Evolutionary conservation across 2,797 vertebrate genomes (phyloP).

Genomic region (Pseudotriccus pelzelni): DNA sequence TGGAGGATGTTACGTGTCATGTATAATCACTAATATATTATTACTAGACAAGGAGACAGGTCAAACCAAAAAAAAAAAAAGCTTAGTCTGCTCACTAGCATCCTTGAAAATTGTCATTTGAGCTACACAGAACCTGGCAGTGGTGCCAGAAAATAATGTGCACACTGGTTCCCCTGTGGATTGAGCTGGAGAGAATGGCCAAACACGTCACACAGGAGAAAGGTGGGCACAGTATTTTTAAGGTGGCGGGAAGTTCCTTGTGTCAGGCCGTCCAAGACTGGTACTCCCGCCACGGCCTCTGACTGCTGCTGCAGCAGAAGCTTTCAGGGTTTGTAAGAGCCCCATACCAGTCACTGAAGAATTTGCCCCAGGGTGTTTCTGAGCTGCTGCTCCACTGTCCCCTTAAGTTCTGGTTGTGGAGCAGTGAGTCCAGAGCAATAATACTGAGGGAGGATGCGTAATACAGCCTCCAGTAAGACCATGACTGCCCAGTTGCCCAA

Average conservation of each 20-base stretch:
- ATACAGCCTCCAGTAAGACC: background rate
- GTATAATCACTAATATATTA: constrained; percentile 24
- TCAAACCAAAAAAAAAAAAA: background rate
- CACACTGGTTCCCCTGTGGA: accelerated
- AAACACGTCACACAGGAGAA: background rate
- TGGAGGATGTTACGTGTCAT: constrained; percentile 15
- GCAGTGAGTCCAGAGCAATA: background rate
- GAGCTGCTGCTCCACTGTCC: background rate
- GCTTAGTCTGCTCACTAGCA: background rate
- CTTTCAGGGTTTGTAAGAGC: background rate
- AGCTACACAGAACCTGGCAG: background rate
- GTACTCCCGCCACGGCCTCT: background rate
- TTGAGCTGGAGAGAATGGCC: background rate
- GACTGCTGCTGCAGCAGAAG: background rate
- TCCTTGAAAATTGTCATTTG: constrained; percentile 15
- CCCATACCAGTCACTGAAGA: background rate
- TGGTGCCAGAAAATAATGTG: background rate
- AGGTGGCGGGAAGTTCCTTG: background rate
- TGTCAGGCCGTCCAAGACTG: background rate
- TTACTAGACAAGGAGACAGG: constrained; percentile 7
- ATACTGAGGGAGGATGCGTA: accelerated
- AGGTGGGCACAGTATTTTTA: background rate
- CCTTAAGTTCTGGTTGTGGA: background rate
- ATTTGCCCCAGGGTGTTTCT: background rate
- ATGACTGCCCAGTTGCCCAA: background rate